Evolutionary conservation across 2,797 vertebrate genomes (phyloP).

Genomic region (Enteromius unitaeniatus): DNA sequence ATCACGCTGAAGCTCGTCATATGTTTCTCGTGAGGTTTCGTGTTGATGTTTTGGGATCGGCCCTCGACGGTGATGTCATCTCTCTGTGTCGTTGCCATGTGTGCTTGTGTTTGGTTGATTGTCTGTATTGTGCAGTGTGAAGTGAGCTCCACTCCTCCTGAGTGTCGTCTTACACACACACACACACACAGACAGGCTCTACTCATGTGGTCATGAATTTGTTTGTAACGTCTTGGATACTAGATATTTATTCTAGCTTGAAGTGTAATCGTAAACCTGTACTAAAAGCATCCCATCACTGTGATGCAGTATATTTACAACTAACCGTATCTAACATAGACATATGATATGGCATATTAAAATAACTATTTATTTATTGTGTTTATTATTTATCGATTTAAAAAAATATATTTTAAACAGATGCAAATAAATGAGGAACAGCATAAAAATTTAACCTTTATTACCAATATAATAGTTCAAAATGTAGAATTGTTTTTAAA

Average conservation of each 20-base stretch:
- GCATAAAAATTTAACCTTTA: too few relatives aligned
- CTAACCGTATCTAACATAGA: neutral
- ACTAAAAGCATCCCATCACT: neutral
- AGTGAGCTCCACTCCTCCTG: neutral
- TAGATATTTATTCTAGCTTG: neutral
- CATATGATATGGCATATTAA: neutral
- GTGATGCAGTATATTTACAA: neutral
- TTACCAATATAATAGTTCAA: too few relatives aligned
- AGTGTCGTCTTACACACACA: conserved; percentile 5
- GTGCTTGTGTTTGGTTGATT: neutral
- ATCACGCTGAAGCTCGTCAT: neutral
- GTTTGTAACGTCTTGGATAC: neutral
- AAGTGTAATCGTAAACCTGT: conserved; percentile 3
- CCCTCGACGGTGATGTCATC: neutral
- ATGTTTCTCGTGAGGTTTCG: neutral
- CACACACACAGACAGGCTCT: neutral
- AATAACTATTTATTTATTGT: neutral
- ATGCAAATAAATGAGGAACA: too few relatives aligned
- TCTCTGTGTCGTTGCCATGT: neutral
- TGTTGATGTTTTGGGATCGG: neutral
- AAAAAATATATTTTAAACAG: neutral
- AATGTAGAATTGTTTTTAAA: too few relatives aligned
- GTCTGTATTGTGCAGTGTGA: neutral
- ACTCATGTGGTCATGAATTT: neutral
- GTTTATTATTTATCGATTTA: neutral